These are phyloP conservation scores for Lutjanus erythropterus DNA, from an alignment of 2,113 vertebrate species.

Conservation along the genomic window DNA sequence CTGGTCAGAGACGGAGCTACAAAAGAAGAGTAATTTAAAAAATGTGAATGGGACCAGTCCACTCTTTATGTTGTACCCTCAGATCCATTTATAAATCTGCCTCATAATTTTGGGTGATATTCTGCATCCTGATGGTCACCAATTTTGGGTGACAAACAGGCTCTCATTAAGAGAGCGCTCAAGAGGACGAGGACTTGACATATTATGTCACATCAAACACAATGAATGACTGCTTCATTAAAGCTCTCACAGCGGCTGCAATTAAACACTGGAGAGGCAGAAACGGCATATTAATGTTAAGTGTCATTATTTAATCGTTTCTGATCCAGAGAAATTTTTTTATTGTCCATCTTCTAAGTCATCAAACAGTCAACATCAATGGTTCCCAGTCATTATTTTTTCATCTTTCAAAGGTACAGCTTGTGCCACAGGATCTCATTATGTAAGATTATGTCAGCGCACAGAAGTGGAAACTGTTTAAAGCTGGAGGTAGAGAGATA, in stretches of 20 bases:
- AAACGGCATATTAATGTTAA: constrained; percentile 12
- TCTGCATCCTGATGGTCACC: not conserved
- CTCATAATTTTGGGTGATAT: not conserved
- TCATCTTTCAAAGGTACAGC: not conserved
- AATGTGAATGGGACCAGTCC: not conserved
- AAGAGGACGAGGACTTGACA: constrained; percentile 41
- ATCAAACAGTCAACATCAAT: constrained; percentile 14
- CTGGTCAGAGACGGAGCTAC: not conserved
- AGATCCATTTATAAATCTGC: constrained; percentile 18
- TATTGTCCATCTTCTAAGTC: not conserved
- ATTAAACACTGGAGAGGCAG: constrained; percentile 26
- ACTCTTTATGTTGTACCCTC: not conserved
- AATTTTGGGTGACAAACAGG: constrained; percentile 20
- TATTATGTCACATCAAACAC: constrained; percentile 42
- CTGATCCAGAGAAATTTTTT: constrained; percentile 7
- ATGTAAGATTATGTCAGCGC: constrained; percentile 7
- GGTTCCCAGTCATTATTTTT: not conserved
- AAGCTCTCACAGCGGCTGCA: constrained; percentile 24
- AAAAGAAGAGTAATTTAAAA: not conserved
- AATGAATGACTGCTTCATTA: constrained; percentile 40
- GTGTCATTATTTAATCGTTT: constrained; percentile 11
- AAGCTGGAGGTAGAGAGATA: not conserved
- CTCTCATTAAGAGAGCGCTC: constrained; percentile 31
- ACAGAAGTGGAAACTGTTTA: not conserved
- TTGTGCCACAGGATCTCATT: not conserved